phyloP scores from a whole-genome alignment of 2,113 vertebrate genomes.

The Illadopsis cleaveri region DNA sequence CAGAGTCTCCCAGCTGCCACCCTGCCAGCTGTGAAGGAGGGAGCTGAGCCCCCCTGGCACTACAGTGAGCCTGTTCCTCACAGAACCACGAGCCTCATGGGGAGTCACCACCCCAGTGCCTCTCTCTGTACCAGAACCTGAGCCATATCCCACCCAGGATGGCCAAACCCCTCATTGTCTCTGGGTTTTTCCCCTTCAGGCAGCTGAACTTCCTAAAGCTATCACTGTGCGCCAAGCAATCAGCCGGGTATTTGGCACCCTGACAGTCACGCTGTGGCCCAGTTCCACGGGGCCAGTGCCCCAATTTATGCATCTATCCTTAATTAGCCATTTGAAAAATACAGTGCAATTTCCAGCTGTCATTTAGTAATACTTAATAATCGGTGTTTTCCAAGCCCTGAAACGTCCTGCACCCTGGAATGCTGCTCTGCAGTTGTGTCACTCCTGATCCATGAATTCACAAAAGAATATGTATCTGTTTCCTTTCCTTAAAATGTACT shows the following conservation, averaged over 20 bases:
- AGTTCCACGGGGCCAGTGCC: constrained; percentile 11
- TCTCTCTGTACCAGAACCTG: background rate
- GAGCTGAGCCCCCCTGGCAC: background rate
- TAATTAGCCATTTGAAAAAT: constrained; percentile 60
- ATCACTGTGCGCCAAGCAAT: background rate
- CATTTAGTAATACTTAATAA: constrained; percentile 61
- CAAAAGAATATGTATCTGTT: background rate
- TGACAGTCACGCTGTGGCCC: background rate
- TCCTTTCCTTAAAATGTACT: background rate
- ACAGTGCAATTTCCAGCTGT: constrained; percentile 37
- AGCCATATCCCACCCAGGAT: accelerated
- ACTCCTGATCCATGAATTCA: background rate
- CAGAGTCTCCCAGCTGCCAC: background rate
- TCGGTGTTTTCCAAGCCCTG: constrained; percentile 60
- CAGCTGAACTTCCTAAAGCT: background rate
- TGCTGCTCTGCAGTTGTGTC: constrained; percentile 47
- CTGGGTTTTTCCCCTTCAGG: background rate
- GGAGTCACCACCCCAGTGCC: background rate
- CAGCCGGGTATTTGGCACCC: background rate
- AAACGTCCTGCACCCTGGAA: constrained; percentile 59
- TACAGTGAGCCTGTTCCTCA: background rate
- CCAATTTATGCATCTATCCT: constrained; percentile 52
- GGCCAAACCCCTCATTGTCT: background rate
- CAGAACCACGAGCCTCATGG: accelerated
- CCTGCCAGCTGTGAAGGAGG: accelerated